These are phyloP conservation scores for Phycodurus eques DNA, from an alignment of 2,113 vertebrate genomes.

Conservation along the genomic window DNA sequence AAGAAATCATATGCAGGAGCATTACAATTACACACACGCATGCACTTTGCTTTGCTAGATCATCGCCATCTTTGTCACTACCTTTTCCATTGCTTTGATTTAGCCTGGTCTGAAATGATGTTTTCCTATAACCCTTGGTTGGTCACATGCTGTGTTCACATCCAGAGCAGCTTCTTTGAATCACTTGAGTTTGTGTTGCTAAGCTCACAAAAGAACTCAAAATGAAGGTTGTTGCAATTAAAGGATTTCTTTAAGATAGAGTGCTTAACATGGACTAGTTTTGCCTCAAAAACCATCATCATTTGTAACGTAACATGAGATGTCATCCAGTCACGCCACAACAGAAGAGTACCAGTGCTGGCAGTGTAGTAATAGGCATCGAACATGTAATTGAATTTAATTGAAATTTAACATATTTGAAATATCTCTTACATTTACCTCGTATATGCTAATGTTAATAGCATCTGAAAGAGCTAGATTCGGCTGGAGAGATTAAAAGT, in stretches of 20 bases:
- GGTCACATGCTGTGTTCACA: constrained; percentile 8
- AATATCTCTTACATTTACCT: too few relatives aligned
- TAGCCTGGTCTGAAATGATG: neutral
- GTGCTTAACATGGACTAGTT: neutral
- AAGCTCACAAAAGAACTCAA: neutral
- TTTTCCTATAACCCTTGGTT: neutral
- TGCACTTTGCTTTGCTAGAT: constrained; percentile 33
- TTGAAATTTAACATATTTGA: too few relatives aligned
- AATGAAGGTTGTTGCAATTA: neutral
- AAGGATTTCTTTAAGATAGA: neutral
- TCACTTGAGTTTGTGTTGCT: neutral
- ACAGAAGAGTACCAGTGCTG: neutral
- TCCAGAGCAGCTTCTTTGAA: neutral
- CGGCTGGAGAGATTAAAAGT: too few relatives aligned
- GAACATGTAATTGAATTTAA: neutral
- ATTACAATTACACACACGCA: constrained; percentile 29
- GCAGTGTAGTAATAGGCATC: neutral
- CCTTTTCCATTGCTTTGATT: constrained; percentile 11
- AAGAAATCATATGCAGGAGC: constrained; percentile 36
- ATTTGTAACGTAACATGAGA: neutral
- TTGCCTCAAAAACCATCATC: neutral
- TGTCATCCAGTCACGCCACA: neutral
- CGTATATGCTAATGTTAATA: too few relatives aligned
- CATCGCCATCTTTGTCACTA: constrained; percentile 22
- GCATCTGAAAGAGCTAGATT: too few relatives aligned